These are phyloP conservation scores for Thunnus albacares DNA, from an alignment of 2,797 vertebrate genomes.

Conservation along the genomic window DNA sequence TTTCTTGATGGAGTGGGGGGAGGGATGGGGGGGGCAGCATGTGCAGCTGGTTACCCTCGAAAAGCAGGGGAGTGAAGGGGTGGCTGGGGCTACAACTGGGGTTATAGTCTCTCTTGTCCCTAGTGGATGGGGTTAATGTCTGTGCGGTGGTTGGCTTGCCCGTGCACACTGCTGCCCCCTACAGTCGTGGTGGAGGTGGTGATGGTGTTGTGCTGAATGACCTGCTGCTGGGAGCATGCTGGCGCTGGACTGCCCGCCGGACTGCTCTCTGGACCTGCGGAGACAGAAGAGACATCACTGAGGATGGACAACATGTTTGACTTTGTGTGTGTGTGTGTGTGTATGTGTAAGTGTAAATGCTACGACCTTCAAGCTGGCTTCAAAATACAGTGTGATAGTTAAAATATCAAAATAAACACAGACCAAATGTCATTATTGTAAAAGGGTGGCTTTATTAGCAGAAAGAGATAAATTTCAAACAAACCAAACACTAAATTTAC, in stretches of 20 bases:
- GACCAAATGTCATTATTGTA: conserved; percentile 44
- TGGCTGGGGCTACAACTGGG: conserved; percentile 35
- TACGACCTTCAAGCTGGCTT: background rate
- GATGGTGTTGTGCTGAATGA: conserved; percentile 99
- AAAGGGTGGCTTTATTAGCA: conserved; percentile 67
- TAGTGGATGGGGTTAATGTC: conserved; percentile 99
- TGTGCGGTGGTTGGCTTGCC: conserved; percentile 96
- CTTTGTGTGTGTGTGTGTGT: conserved; percentile 1
- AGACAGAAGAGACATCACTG: conserved; percentile 59
- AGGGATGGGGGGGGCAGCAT: conserved; percentile 38
- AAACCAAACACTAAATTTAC: conserved; percentile 35
- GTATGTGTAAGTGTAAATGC: conserved; percentile 5
- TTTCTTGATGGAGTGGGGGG: conserved; percentile 76
- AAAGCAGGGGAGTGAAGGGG: conserved; percentile 50
- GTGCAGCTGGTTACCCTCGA: conserved; percentile 67
- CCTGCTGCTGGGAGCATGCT: conserved; percentile 96
- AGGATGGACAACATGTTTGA: conserved; percentile 13
- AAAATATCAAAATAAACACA: conserved; percentile 61
- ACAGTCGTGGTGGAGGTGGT: conserved; percentile 94
- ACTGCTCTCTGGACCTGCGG: conserved; percentile 97
- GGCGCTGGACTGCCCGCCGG: conserved; percentile 93
- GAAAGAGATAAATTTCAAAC: conserved; percentile 50
- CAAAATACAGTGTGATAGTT: background rate
- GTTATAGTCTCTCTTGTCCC: conserved; percentile 73
- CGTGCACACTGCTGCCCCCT: conserved; percentile 92